A percentile compares a stretch with the other conserved stretches of the same genome.
These are phyloP conservation scores for Megalops cyprinoides DNA, from an alignment of 2,797 vertebrate genomes.

Conservation along the genomic window DNA sequence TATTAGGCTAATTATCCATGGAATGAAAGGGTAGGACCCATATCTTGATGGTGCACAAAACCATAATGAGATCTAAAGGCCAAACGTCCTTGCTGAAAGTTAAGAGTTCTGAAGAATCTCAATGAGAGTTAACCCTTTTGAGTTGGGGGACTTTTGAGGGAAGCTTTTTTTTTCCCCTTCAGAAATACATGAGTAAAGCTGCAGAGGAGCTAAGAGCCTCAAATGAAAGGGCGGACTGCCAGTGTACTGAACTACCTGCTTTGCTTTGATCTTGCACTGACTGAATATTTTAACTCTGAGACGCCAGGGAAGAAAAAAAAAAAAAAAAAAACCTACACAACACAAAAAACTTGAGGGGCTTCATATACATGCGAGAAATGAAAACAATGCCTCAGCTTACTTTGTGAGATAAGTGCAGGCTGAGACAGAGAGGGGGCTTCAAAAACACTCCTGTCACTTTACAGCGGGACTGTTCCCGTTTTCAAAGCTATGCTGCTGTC, in stretches of 20 bases:
- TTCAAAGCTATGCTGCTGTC: neutral
- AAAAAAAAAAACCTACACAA: neutral
- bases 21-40: neutral
- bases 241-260: neutral
- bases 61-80: neutral
- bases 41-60: neutral
- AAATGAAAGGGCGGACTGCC: neutral
- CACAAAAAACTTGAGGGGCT: no score
- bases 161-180: neutral
- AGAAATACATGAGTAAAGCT: neutral
- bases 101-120: neutral
- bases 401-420: no score
- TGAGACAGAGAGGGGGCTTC: no score
- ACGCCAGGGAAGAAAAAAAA: neutral
- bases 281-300: constrained; percentile 1
- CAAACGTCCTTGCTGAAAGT: neutral
- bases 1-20: neutral
- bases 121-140: no score
- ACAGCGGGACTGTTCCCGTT: neutral
- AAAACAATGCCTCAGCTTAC: no score
- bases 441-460: neutral
- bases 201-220: neutral
- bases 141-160: neutral
- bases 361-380: neutral
- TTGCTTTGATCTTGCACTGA: constrained; percentile 14